A percentile compares a stretch with the other conserved stretches of the same genome.
Conservation (phyloP, 92 coral and sea anemone species). For the Porites evermanni region DNA sequence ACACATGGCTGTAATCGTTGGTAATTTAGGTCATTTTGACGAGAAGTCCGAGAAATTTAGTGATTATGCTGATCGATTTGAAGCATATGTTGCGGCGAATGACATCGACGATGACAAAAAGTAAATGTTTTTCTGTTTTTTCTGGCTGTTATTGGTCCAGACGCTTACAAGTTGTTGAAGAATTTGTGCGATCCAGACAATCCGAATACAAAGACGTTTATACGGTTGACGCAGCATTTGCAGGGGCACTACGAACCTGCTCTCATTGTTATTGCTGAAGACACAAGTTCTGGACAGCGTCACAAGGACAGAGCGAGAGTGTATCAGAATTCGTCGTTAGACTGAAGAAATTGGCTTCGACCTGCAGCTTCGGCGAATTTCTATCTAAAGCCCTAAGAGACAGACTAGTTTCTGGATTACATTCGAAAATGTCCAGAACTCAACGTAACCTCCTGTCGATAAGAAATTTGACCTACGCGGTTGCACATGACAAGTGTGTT, state of each 20-base stretch:
- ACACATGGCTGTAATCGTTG: no score
- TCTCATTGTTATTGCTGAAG: constrained; percentile 45
- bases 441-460: no score
- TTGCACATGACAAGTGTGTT: no score
- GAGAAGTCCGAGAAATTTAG: neutral
- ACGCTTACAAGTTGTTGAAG: constrained; percentile 45
- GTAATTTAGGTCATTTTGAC: no score
- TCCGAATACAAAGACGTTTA: neutral
- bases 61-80: constrained; percentile 35
- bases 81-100: constrained; percentile 24
- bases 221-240: neutral
- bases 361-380: no score
- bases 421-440: no score
- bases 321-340: constrained; percentile 31
- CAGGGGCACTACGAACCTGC: constrained; percentile 38
- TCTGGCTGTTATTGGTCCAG: constrained; percentile 34
- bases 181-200: constrained; percentile 38
- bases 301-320: constrained; percentile 32
- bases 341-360: constrained; percentile 31
- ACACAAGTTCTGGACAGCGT: constrained; percentile 36
- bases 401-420: no score
- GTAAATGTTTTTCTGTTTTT: constrained; percentile 24
- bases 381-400: no score
- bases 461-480: no score
- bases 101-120: constrained; percentile 16